Conservation (phyloP, 2,113 vertebrate genomes). For the Heterotilapia buettikoferi region DNA sequence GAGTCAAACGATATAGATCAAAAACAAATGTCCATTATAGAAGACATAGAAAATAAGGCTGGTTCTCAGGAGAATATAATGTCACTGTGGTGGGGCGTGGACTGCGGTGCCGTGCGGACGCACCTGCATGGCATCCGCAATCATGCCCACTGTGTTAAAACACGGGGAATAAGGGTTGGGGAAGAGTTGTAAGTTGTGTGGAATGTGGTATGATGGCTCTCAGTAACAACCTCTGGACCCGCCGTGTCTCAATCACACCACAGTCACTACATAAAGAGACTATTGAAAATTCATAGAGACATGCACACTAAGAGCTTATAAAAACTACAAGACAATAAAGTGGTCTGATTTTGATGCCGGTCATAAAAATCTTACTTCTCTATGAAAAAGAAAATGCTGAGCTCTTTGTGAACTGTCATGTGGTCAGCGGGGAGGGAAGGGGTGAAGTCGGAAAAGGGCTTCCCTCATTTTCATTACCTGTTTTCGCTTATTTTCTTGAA, state of each 20-base stretch:
- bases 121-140: neutral
- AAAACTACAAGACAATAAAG: neutral
- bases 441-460: slow-evolving; percentile 18
- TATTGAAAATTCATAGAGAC: neutral
- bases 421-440: neutral
- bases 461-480: slow-evolving; percentile 42
- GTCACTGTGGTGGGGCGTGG: neutral
- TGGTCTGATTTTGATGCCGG: neutral
- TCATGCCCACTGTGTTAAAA: neutral
- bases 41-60: neutral
- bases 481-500: neutral
- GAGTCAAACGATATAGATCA: neutral
- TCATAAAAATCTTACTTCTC: slow-evolving; percentile 9
- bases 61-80: neutral
- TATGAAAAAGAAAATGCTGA: neutral
- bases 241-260: neutral
- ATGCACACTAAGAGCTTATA: neutral
- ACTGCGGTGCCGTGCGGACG: accelerated
- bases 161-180: neutral
- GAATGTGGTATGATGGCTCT: neutral
- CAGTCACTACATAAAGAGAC: neutral
- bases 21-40: neutral
- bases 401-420: neutral
- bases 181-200: neutral
- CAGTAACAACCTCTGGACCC: neutral